Conservation (phyloP, 2,113 vertebrate species). For the Macrotus californicus region DNA sequence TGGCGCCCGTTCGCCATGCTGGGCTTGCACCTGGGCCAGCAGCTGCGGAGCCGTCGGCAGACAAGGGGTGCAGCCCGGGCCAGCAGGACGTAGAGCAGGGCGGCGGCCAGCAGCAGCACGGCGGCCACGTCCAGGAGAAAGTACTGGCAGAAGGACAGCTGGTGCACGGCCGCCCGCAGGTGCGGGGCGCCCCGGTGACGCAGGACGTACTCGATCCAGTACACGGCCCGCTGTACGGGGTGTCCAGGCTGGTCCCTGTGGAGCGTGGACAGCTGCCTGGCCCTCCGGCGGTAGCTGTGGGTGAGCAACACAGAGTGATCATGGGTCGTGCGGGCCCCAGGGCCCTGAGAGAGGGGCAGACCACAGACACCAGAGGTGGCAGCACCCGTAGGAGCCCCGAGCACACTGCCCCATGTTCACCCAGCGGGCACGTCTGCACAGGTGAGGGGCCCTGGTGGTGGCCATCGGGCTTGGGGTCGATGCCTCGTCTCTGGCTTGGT, state of each 20-base stretch:
- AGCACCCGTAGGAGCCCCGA: too few species aligned
- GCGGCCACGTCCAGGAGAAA: background rate
- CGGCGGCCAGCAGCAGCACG: background rate
- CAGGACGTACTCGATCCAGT: background rate
- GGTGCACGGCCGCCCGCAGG: background rate
- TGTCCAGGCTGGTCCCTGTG: background rate
- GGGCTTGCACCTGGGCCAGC: background rate
- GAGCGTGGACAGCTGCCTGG: background rate
- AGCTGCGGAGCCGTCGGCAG: background rate
- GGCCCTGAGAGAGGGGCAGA: too few species aligned
- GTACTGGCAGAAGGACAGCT: background rate
- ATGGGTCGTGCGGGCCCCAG: too few species aligned
- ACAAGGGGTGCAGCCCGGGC: background rate
- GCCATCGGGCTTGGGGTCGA: too few species aligned
- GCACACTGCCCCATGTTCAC: too few species aligned
- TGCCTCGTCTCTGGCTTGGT: too few species aligned
- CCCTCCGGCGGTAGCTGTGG: background rate
- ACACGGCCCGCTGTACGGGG: background rate
- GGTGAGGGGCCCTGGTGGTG: too few species aligned
- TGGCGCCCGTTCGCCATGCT: fast-evolving
- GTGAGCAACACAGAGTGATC: background rate
- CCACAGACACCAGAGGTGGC: too few species aligned
- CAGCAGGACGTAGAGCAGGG: background rate
- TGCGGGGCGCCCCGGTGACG: background rate
- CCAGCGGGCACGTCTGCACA: too few species aligned